These are phyloP conservation scores for Anarsia innoxiella DNA, from an alignment of 2,888 invertebrate species.

Conservation along the genomic window DNA sequence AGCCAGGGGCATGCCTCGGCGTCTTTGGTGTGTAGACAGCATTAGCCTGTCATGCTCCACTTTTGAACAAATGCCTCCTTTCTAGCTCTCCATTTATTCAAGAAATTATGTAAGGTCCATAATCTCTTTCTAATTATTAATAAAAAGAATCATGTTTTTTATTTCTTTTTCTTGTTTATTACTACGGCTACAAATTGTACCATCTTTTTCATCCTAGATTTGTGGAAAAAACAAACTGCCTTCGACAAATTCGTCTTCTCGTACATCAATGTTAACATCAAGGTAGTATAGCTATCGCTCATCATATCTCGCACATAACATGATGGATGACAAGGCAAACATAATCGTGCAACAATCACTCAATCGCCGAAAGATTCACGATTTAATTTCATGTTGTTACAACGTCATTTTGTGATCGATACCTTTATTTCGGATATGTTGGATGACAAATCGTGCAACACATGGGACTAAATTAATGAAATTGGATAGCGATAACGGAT, in stretches of 20 bases:
- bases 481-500: too few relatives aligned
- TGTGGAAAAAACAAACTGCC: background rate
- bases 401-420: conserved; percentile 14
- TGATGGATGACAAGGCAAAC: background rate
- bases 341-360: conserved; percentile 15
- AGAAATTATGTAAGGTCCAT: background rate
- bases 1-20: too few relatives aligned
- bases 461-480: too few relatives aligned
- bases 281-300: background rate
- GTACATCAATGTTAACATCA: too few relatives aligned
- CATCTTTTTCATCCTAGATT: background rate
- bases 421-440: background rate
- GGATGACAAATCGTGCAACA: too few relatives aligned
- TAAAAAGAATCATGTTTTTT: too few relatives aligned
- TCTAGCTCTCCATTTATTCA: too few relatives aligned
- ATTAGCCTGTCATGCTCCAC: too few relatives aligned
- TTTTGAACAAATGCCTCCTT: too few relatives aligned
- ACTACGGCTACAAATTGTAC: background rate
- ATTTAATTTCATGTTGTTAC: conserved; percentile 14
- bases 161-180: background rate
- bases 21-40: too few relatives aligned
- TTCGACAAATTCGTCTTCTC: background rate
- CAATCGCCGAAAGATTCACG: conserved; percentile 13
- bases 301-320: background rate
- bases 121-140: background rate